These are phyloP conservation scores for Yoshiicerus persimilis DNA, from an alignment of 1,140 invertebrate genomes.

Conservation along the genomic window DNA sequence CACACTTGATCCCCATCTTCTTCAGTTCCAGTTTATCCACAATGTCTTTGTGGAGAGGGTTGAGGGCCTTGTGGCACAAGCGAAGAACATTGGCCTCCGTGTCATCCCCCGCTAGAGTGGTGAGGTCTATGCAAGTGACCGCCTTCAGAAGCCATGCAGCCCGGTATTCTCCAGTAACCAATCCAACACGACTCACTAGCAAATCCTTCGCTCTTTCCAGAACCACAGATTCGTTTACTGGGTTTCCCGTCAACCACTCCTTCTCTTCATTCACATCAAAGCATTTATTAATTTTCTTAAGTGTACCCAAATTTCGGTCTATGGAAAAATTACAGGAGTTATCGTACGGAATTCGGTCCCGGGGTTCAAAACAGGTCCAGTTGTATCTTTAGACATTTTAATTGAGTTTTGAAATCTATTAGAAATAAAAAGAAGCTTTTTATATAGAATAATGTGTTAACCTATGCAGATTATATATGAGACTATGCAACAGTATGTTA, in stretches of 20 bases:
- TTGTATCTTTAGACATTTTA: no score
- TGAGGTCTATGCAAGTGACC: conserved; percentile 85
- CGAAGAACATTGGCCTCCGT: conserved; percentile 75
- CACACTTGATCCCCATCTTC: conserved; percentile 59
- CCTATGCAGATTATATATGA: no score
- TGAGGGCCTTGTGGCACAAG: conserved; percentile 75
- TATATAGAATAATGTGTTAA: no score
- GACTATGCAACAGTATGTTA: no score
- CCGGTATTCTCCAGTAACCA: conserved; percentile 55
- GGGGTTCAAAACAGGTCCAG: no score
- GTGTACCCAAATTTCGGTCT: no score
- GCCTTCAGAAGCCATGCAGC: conserved; percentile 77
- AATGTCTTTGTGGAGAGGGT: conserved; percentile 59
- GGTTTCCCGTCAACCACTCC: conserved; percentile 39
- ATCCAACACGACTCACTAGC: neutral
- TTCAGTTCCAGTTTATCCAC: conserved; percentile 54
- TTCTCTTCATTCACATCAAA: neutral
- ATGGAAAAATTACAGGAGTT: no score
- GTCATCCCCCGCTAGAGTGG: conserved; percentile 87
- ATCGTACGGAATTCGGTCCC: no score
- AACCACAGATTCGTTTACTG: conserved; percentile 45
- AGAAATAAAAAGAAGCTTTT: no score
- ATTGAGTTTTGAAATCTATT: no score
- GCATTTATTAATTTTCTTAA: neutral
- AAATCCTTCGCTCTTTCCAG: conserved; percentile 32